A percentile compares a stretch with the other conserved stretches of the same genome.
Conservation (phyloP, 2,113 vertebrate species). For the Theristicus caerulescens region DNA sequence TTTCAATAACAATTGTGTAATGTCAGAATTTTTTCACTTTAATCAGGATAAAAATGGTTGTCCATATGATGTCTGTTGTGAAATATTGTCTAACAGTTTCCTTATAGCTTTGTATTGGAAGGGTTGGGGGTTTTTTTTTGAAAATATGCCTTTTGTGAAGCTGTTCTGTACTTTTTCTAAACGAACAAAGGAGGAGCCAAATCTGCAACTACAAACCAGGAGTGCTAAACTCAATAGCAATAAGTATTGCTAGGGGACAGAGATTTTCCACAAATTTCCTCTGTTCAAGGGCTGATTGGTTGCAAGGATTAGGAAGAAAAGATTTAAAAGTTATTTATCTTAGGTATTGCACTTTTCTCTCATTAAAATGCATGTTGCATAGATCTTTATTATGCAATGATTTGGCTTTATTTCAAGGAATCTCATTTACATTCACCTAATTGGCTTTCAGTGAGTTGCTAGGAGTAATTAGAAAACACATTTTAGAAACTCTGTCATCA, state of each 20-base stretch:
- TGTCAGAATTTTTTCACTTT: not conserved
- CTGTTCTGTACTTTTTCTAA: not conserved
- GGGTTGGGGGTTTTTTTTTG: rapidly evolving
- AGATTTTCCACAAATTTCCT: not conserved
- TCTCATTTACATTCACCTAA: constrained; percentile 1
- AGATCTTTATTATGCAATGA: not conserved
- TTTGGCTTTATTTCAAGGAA: constrained; percentile 16
- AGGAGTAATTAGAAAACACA: not conserved
- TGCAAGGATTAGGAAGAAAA: not conserved
- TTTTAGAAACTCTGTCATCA: constrained; percentile 1
- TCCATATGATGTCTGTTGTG: not conserved
- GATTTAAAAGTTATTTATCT: not conserved
- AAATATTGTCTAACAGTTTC: not conserved
- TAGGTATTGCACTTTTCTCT: not conserved
- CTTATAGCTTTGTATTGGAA: not conserved
- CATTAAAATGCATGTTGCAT: not conserved
- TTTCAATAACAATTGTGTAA: not conserved
- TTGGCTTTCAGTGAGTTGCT: not conserved
- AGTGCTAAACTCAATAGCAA: not conserved
- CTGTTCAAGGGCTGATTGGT: not conserved
- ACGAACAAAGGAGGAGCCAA: not conserved
- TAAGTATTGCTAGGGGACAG: not conserved
- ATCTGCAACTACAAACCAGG: not conserved
- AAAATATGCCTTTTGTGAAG: not conserved
- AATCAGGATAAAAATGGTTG: not conserved